Conservation (phyloP, 1,140 invertebrate species). For the Drosophila sulfurigaster region DNA sequence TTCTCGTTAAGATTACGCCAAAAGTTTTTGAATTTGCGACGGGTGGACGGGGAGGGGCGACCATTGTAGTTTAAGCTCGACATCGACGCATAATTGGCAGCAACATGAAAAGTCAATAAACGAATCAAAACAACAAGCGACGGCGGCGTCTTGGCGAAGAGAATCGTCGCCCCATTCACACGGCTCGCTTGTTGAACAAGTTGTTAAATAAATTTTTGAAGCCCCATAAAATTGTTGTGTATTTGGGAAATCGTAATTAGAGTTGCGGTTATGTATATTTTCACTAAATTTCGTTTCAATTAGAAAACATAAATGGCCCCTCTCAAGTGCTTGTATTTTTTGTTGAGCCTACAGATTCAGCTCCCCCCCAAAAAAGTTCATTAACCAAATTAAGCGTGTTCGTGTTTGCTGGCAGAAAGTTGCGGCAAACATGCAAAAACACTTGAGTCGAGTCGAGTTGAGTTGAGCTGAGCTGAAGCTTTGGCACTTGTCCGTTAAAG, state of each 20-base stretch:
- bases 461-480: neutral
- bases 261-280: conserved; percentile 45
- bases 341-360: neutral
- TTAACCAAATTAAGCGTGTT: conserved; percentile 65
- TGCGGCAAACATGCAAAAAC: conserved; percentile 31
- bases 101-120: conserved; percentile 74
- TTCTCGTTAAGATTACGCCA: conserved; percentile 78
- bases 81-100: conserved; percentile 68
- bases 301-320: conserved; percentile 48
- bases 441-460: conserved; percentile 17
- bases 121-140: conserved; percentile 51
- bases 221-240: conserved; percentile 58
- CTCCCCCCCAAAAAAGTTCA: conserved; percentile 41
- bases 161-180: neutral
- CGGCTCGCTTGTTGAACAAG: conserved; percentile 18
- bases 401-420: conserved; percentile 23
- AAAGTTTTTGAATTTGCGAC: conserved; percentile 40
- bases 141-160: neutral
- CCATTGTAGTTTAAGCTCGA: conserved; percentile 51
- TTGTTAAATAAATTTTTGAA: conserved; percentile 39
- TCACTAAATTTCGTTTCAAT: conserved; percentile 71
- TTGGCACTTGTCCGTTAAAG: conserved; percentile 11
- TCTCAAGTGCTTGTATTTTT: neutral
- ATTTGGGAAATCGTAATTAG: conserved; percentile 55
- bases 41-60: neutral